Evolutionary conservation across 2,797 vertebrate species (phyloP).

Genomic region (Clarias pachynema): DNA sequence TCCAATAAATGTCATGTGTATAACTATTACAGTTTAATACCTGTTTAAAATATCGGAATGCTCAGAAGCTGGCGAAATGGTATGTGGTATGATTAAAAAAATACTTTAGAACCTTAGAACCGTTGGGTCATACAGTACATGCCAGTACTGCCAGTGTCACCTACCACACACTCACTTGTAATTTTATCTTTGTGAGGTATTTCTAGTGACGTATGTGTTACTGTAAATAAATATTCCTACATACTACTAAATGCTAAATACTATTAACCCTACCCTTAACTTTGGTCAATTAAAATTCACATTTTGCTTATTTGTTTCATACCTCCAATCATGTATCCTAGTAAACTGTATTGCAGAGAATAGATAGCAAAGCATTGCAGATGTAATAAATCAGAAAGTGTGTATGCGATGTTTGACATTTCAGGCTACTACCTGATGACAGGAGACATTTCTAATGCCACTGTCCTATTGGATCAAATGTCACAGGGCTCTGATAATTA

Average conservation of each 20-base stretch:
- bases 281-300: background rate
- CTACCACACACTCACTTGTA: background rate
- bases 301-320: background rate
- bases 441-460: constrained; percentile 28
- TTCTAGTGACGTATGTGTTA: background rate
- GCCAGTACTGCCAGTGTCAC: background rate
- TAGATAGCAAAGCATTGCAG: constrained; percentile 18
- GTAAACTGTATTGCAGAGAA: background rate
- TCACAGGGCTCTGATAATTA: constrained; percentile 29
- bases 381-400: constrained; percentile 23
- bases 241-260: background rate
- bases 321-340: background rate
- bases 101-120: background rate
- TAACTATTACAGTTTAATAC: constrained; percentile 24
- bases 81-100: background rate
- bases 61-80: constrained; percentile 7
- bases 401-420: constrained; percentile 41
- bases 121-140: background rate
- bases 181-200: background rate
- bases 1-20: constrained; percentile 46
- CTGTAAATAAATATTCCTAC: background rate
- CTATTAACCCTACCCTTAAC: background rate
- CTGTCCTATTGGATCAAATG: constrained; percentile 39
- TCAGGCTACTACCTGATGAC: constrained; percentile 33
- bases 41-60: constrained; percentile 27